These are phyloP conservation scores for Suricata suricatta DNA, from an alignment of 2,113 vertebrate genomes.

Conservation along the genomic window DNA sequence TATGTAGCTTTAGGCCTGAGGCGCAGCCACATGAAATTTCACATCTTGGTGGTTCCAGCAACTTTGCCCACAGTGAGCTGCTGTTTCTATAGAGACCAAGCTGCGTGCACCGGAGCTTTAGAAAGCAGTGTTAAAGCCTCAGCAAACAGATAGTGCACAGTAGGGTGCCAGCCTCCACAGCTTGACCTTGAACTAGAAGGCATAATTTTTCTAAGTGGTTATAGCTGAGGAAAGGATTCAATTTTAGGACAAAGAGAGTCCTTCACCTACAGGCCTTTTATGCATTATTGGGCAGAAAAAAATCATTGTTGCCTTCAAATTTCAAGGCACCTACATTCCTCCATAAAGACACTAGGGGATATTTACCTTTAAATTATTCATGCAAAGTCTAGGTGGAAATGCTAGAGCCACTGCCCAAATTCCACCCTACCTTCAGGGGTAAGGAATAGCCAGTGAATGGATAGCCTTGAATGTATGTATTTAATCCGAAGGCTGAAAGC, in stretches of 20 bases:
- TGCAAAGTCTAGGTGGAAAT: not conserved
- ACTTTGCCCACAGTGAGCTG: not conserved
- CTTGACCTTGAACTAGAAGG: constrained; percentile 1
- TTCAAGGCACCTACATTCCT: not conserved
- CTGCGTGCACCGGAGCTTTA: not conserved
- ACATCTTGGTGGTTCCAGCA: not conserved
- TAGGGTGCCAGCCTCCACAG: not conserved
- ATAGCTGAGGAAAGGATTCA: not conserved
- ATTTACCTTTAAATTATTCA: not conserved
- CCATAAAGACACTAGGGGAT: not conserved
- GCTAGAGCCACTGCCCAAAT: not conserved
- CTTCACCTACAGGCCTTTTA: not conserved
- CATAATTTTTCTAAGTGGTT: not conserved
- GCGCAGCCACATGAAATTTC: not conserved
- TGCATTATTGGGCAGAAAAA: not conserved
- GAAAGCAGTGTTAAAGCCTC: not conserved
- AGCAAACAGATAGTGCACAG: not conserved
- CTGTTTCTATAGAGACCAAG: not conserved
- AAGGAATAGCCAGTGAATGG: not conserved
- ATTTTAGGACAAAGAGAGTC: not conserved
- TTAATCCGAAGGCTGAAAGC: not conserved
- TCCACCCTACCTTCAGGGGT: not conserved
- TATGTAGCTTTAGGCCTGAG: not conserved
- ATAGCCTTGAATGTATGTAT: not conserved
- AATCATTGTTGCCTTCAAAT: not conserved